phyloP scores from a whole-genome alignment of 2,113 vertebrate species.

The Uropsilus gracilis region DNA sequence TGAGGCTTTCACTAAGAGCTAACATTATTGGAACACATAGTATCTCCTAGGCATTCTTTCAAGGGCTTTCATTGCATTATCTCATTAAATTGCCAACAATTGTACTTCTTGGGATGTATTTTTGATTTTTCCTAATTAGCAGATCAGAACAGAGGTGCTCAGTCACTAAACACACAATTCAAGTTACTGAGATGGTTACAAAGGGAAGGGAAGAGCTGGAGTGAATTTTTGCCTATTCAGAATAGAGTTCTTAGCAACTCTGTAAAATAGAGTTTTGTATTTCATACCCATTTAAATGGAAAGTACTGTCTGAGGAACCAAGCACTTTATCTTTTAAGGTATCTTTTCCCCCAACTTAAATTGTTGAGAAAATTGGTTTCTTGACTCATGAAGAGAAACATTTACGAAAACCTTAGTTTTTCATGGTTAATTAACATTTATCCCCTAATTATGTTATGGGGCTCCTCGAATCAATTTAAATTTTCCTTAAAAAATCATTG shows the following conservation, averaged over 20 bases:
- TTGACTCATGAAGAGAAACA: background rate
- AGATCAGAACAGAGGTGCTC: background rate
- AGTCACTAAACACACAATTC: background rate
- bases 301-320: background rate
- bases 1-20: conserved; percentile 38
- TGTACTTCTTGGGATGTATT: background rate
- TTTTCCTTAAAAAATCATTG: background rate
- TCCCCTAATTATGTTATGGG: background rate
- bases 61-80: background rate
- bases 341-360: background rate
- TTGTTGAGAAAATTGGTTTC: background rate
- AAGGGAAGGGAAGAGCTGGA: background rate
- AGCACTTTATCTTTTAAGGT: background rate
- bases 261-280: no score
- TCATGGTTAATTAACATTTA: background rate
- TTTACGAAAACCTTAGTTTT: conserved; percentile 17
- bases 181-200: background rate
- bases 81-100: background rate
- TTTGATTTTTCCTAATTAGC: background rate
- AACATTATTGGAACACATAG: background rate
- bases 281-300: background rate
- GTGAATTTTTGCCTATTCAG: no score
- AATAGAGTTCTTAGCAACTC: no score
- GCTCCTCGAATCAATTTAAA: background rate
- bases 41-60: background rate